Evolutionary conservation across 2,113 vertebrate species (phyloP), one percentile per base, ranked within the genome.

Genomic region (Pelobates fuscus): DNA sequence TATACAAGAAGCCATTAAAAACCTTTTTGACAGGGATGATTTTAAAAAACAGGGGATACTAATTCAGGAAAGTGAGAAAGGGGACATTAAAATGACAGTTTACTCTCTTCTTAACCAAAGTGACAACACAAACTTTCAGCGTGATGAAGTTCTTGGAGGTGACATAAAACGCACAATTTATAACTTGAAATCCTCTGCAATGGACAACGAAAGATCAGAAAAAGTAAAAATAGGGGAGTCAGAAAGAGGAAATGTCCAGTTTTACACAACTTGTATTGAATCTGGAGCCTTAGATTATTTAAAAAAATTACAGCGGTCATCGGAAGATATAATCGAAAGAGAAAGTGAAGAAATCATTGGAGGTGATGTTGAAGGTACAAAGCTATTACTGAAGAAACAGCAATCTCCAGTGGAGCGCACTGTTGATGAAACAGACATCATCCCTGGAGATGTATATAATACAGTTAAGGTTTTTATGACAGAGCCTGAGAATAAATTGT

Each of bases 231-330:
- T 96, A 18, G 88, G 91, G 74, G 92, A 92, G 15, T 84, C 80
- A 2, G 94, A 96, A 81, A 94, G 89, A 29, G 95, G 95, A 78
- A 94, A 96, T 60, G 95, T 97, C 71, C 89, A 88, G 64, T 95
- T 97, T 89, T 96, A 92, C 79, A 95, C 94, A 24, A 96, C 92
- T 2, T 96, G 95, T 71, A 97, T 97, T 81, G 95, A 97, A 88
- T 92, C 91, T 58, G 95, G 95, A 68, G 89, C 93, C 61, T 82
- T 96, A 14, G 93, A 95, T 78, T 95, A 95, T 79, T 89, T 97
- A 37, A 95, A 87, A 87, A 83, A 91, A 77, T 85, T 96, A 3
- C 91, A 95, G 60, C 58, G 83, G 63, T 90, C 29, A 55, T 74
- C 89, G 70, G 86, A 88, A 63, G 93, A 95, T 73, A 37, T 32